Base-by-base conservation (phyloP, 2,113 vertebrate species). In the Mobula hypostoma region DNA sequence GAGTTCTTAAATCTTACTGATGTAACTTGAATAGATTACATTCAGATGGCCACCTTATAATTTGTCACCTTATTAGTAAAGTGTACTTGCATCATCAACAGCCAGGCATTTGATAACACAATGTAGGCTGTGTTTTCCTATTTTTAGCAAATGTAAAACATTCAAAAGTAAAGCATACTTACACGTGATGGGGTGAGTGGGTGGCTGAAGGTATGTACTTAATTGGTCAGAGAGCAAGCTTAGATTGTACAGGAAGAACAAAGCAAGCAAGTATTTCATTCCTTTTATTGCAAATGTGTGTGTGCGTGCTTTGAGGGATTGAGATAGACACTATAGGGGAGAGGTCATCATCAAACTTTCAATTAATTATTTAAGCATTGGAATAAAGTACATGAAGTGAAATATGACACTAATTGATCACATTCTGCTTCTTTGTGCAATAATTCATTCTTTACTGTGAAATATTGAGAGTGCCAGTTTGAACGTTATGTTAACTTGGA, bases 81-180 rank as follows among this genome's bases (percentile, higher is more conserved):
- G 85, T 8, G n/a, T 15, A 68, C 15, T 32, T 61, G 63, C 61
- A 32, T 63, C 83, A 87, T 66, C 85, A 90, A 90, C 61, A 32
- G 29, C 29, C 63, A 63, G 29, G 61, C 63, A 15, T 66, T 19
- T 61, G 83, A 27, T 61, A 61, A 87, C 27, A 90, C n/a, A 90
- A 68, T n/a, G 85, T n/a, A 12, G 4, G 12, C 61, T 90, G n/a
- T 90, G 61, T 1, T 66, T 66, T 66, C 61, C 58, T 90, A 90
- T 90, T 90, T 90, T 68, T 90, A 90, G 85, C 85, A 68, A 90
- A 90, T 90, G 61, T 90, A 90, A 90, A 90, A 2, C 77, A 79
- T 79, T n/a, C 77, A 79, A 90, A 90, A 66, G 29, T 29, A 83
- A 88, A 66, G n/a, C 14, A 19, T 19, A n/a, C 27, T 68, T 48